phyloP scores from a whole-genome alignment of 1,140 invertebrate genomes.

The Panagrolaimus sp. region DNA sequence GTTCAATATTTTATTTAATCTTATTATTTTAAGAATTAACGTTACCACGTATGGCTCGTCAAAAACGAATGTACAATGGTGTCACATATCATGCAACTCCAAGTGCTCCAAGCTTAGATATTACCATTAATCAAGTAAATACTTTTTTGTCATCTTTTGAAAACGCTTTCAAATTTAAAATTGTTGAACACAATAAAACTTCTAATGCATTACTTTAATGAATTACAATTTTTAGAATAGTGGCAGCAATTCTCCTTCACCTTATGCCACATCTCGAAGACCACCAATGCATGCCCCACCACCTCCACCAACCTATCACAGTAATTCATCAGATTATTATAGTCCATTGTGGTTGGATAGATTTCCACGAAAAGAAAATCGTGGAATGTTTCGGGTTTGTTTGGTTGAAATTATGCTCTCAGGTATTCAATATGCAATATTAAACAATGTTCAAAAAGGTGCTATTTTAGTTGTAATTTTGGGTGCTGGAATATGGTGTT shows the following conservation, averaged over 20 bases:
- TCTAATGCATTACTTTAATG: no score
- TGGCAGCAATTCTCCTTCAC: not conserved
- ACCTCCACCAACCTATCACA: constrained; percentile 18
- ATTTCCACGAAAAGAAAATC: constrained; percentile 46
- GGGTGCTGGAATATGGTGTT: constrained; percentile 48
- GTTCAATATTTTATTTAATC: no score
- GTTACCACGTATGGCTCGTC: no score
- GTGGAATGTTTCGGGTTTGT: constrained; percentile 49
- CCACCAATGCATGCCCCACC: constrained; percentile 23
- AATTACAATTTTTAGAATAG: no score
- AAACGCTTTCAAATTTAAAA: no score
- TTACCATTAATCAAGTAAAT: constrained; percentile 48
- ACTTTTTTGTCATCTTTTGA: no score
- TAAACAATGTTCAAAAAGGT: not conserved
- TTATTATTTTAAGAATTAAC: no score
- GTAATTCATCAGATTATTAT: constrained; percentile 28
- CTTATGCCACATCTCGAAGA: constrained; percentile 8
- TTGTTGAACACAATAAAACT: no score
- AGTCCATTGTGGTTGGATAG: constrained; percentile 47
- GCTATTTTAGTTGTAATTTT: constrained; percentile 43
- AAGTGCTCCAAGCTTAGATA: constrained; percentile 36
- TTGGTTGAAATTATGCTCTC: constrained; percentile 39
- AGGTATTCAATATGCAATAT: no score
- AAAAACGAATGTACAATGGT: constrained; percentile 30
- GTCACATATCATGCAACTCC: constrained; percentile 37